These are phyloP conservation scores for Parotocinclus haroldoi DNA, from an alignment of 2,797 vertebrate genomes.

Conservation along the genomic window DNA sequence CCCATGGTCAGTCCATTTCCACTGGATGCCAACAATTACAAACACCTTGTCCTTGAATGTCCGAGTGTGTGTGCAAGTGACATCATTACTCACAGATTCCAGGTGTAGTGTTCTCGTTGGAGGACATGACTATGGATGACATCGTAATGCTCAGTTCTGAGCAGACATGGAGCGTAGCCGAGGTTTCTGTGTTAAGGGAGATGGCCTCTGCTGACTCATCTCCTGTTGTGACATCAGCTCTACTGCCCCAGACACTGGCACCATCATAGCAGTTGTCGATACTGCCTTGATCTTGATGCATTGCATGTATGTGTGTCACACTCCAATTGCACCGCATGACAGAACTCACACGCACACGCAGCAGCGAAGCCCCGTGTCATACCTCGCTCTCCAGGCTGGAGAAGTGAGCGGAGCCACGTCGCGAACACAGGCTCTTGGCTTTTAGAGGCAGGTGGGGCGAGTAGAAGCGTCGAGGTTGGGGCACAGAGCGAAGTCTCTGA, in stretches of 20 bases:
- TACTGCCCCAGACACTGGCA: conserved; percentile 51
- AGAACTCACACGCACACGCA: conserved; percentile 71
- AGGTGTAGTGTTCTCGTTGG: conserved; percentile 75
- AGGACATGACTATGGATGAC: conserved; percentile 76
- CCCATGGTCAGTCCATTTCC: conserved; percentile 29
- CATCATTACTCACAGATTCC: conserved; percentile 81
- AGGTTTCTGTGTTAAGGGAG: conserved; percentile 35
- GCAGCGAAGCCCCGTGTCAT: conserved; percentile 82
- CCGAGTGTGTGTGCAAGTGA: conserved; percentile 67
- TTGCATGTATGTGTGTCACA: conserved; percentile 68
- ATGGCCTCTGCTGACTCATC: conserved; percentile 22
- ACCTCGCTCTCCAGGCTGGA: conserved; percentile 94
- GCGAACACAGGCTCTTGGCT: conserved; percentile 87
- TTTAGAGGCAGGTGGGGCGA: conserved; percentile 82
- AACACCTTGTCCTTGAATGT: conserved; percentile 43
- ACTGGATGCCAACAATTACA: conserved; percentile 19
- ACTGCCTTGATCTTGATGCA: conserved; percentile 63
- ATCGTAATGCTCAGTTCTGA: conserved; percentile 79
- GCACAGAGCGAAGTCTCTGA: conserved; percentile 82
- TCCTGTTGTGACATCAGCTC: conserved; percentile 43
- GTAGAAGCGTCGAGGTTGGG: conserved; percentile 81
- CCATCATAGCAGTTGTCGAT: conserved; percentile 57
- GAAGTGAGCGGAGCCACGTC: conserved; percentile 88
- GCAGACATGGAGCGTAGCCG: conserved; percentile 69
- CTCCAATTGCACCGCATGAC: conserved; percentile 73